Conservation (phyloP, 1,140 invertebrate species). For the Drosophila orosa region DNA sequence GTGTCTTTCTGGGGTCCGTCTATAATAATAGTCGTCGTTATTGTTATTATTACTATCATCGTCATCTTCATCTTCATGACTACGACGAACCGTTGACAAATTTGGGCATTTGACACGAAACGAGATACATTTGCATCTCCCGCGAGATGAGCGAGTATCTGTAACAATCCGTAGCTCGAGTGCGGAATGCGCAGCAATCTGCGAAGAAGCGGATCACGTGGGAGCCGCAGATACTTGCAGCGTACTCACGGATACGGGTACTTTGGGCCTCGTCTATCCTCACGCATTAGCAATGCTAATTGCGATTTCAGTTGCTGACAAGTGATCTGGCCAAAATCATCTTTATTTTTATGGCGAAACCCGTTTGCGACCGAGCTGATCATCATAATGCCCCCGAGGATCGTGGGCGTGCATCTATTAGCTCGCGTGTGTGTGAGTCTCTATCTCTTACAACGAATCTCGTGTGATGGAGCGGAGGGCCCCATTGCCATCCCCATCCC, state of each 20-base stretch:
- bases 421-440: constrained; percentile 31
- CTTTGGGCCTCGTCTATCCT: constrained; percentile 51
- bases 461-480: constrained; percentile 7
- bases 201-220: constrained; percentile 46
- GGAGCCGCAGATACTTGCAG: constrained; percentile 47
- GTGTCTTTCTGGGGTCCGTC: constrained; percentile 22
- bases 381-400: constrained; percentile 34
- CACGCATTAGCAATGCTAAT: constrained; percentile 74
- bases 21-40: constrained; percentile 18
- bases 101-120: constrained; percentile 55
- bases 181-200: constrained; percentile 34
- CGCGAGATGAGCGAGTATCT: constrained; percentile 20
- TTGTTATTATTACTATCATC: constrained; percentile 24
- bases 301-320: constrained; percentile 61
- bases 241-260: constrained; percentile 38
- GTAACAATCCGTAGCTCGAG: constrained; percentile 35
- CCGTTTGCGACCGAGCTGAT: constrained; percentile 48
- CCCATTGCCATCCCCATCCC: not conserved
- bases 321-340: constrained; percentile 74
- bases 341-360: constrained; percentile 76
- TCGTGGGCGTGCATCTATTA: constrained; percentile 81
- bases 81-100: constrained; percentile 28
- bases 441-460: constrained; percentile 61
- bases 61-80: constrained; percentile 14
- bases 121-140: constrained; percentile 50